These are phyloP conservation scores for Psittacara wagleri DNA, from an alignment of 2,113 vertebrate genomes.

Conservation along the genomic window DNA sequence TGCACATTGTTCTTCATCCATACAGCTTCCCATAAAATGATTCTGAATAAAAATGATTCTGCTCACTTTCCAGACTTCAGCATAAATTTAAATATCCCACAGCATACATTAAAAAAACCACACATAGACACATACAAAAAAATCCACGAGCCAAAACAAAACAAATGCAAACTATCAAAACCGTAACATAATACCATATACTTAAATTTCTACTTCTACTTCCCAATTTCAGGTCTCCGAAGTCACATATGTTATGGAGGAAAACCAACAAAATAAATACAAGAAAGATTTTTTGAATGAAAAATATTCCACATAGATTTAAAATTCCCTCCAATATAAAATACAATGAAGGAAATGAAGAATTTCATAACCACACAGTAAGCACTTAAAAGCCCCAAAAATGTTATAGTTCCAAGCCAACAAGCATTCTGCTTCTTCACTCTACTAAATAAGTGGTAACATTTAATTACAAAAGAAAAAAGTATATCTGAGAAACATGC, in stretches of 20 bases:
- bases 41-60: background rate
- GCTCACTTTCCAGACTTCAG: background rate
- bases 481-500: background rate
- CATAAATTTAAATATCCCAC: background rate
- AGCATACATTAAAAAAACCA: background rate
- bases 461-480: background rate
- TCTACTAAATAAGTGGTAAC: background rate
- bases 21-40: background rate
- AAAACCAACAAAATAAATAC: background rate
- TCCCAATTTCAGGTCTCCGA: background rate
- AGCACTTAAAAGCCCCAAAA: background rate
- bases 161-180: background rate
- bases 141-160: background rate
- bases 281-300: background rate
- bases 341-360: background rate
- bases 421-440: background rate
- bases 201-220: background rate
- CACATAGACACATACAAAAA: background rate
- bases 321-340: background rate
- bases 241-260: background rate
- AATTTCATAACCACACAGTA: background rate
- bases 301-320: background rate
- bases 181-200: background rate
- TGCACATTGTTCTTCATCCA: background rate
- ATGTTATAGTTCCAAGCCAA: background rate